Conservation (phyloP, 2,797 vertebrate genomes). For the Paramormyrops hopkinsi region DNA sequence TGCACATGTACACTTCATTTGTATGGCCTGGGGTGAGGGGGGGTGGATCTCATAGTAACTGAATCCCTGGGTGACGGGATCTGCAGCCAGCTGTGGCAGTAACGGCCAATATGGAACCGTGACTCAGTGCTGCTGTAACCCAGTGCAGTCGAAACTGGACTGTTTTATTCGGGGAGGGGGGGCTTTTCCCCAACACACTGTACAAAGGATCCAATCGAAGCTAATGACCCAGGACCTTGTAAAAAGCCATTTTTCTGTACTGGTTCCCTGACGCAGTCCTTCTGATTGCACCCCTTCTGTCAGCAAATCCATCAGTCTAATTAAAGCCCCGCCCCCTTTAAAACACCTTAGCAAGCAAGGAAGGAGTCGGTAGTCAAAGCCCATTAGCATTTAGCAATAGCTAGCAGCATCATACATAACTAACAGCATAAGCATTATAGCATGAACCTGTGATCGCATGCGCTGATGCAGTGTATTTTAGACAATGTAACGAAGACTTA, state of each 20-base stretch:
- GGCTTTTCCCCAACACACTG: background rate
- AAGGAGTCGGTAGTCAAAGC: background rate
- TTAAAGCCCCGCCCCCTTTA: background rate
- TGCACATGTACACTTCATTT: background rate
- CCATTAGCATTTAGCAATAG: background rate
- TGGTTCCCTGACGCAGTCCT: background rate
- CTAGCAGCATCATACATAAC: background rate
- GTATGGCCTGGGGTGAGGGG: background rate
- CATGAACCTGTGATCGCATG: background rate
- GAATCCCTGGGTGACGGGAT: background rate
- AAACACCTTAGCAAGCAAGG: background rate
- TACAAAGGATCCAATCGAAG: background rate
- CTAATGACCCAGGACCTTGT: background rate
- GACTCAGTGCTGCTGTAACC: background rate
- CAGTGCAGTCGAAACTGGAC: background rate
- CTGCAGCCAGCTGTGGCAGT: background rate
- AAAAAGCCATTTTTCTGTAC: background rate
- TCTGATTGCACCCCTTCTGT: background rate
- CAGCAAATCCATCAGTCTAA: slow-evolving; percentile 3
- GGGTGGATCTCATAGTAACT: background rate
- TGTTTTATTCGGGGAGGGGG: background rate
- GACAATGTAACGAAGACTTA: background rate
- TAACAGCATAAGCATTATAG: background rate
- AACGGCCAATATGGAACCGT: background rate
- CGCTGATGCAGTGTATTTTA: background rate